Percentiles rank a stretch among this genome's conserved stretches.
Evolutionary conservation across 1,140 invertebrate genomes (phyloP).

Genomic region (Formica selysi): DNA sequence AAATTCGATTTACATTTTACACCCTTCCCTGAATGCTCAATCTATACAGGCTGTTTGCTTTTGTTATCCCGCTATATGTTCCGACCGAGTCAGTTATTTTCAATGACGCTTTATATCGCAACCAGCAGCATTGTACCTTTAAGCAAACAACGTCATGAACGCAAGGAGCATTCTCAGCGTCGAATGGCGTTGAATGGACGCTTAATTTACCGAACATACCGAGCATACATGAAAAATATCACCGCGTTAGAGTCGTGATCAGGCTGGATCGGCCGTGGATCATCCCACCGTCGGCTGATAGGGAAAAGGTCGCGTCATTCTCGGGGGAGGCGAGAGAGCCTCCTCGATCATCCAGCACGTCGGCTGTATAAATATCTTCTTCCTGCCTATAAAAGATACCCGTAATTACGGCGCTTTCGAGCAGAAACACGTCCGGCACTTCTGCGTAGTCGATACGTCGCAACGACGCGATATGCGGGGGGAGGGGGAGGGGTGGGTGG

Average conservation of each 20-base stretch:
- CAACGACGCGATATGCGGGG: slow-evolving; percentile 4
- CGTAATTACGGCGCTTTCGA: slow-evolving; percentile 82
- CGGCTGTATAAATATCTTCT: slow-evolving; percentile 85
- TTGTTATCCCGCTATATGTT: slow-evolving; percentile 52
- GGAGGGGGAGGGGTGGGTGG: too few species aligned
- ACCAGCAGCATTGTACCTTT: slow-evolving; percentile 68
- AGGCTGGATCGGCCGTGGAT: slow-evolving; percentile 44
- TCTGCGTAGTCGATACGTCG: slow-evolving; percentile 69
- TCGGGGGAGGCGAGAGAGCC: slow-evolving; percentile 76
- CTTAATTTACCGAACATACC: slow-evolving; percentile 68
- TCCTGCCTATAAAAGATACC: slow-evolving; percentile 83
- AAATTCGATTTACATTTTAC: slow-evolving; percentile 31
- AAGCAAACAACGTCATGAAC: slow-evolving; percentile 72
- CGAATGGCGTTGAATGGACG: slow-evolving; percentile 71
- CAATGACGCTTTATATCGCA: slow-evolving; percentile 66
- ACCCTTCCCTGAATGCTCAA: slow-evolving; percentile 41
- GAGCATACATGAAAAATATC: slow-evolving; percentile 64
- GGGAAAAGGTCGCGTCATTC: slow-evolving; percentile 80
- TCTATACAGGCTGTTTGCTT: slow-evolving; percentile 53
- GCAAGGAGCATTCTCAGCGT: slow-evolving; percentile 65
- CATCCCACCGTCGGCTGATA: slow-evolving; percentile 56
- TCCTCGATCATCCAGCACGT: slow-evolving; percentile 84
- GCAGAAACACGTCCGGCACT: slow-evolving; percentile 81
- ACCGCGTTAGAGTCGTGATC: slow-evolving; percentile 28
- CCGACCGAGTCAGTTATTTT: slow-evolving; percentile 62